Conservation (phyloP, 1,140 invertebrate species). For the Lepidurus couesii region DNA sequence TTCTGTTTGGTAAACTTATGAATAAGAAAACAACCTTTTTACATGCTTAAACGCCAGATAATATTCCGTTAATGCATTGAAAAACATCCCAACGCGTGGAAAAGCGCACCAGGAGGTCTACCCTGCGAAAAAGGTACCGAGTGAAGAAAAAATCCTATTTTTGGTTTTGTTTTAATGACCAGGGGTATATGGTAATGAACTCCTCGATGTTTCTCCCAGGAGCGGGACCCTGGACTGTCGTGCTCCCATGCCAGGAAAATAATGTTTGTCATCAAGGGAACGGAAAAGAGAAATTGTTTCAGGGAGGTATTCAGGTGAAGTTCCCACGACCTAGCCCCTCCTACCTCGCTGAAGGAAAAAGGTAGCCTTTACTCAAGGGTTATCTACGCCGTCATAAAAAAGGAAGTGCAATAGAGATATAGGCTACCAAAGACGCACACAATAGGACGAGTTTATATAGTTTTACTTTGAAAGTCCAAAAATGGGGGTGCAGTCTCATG, state of each 20-base stretch:
- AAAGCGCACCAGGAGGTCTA: background rate
- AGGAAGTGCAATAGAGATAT: background rate
- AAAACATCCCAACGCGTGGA: background rate
- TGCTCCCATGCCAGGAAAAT: constrained; percentile 6
- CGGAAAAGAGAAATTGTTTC: constrained; percentile 22
- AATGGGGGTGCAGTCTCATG: background rate
- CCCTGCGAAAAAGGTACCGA: background rate
- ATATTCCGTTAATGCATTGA: background rate
- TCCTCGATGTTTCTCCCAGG: constrained; percentile 4
- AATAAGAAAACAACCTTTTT: constrained; percentile 10
- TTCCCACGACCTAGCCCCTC: constrained; percentile 20
- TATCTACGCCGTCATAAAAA: background rate
- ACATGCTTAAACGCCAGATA: background rate
- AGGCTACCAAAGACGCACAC: background rate
- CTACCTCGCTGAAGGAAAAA: background rate
- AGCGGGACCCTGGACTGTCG: background rate
- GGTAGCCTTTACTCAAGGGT: constrained; percentile 1
- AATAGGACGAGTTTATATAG: background rate
- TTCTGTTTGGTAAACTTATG: background rate
- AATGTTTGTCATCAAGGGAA: constrained; percentile 19
- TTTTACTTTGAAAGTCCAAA: background rate
- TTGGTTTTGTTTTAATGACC: background rate
- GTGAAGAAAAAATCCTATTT: background rate
- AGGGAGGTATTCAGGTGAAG: background rate
- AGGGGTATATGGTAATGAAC: constrained; percentile 12